Percentiles rank a stretch among this genome's conserved stretches.
phyloP scores from a whole-genome alignment of 2,888 invertebrate species.

The Diachrysia chrysitis region DNA sequence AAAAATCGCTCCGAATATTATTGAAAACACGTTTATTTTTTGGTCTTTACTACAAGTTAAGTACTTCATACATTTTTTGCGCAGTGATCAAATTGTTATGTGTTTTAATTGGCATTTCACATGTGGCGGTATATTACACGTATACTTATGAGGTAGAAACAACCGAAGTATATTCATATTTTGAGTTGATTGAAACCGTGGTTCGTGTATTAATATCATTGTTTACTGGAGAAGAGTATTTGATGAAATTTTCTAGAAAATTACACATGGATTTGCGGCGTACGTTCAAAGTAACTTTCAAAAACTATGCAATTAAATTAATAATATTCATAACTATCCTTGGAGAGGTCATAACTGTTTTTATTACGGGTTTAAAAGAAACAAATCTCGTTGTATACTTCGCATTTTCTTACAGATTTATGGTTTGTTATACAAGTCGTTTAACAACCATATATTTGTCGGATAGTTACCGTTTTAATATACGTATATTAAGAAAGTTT shows the following conservation, averaged over 20 bases:
- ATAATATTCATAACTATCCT: not conserved
- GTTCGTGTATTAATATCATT: not conserved
- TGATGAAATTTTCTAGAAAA: not conserved
- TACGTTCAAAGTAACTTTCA: not conserved
- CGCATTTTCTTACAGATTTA: not conserved
- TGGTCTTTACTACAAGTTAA: not conserved
- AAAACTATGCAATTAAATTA: not conserved
- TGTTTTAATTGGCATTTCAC: not conserved
- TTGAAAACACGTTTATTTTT: not conserved
- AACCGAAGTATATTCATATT: not conserved
- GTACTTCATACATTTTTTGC: not conserved
- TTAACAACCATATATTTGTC: not conserved
- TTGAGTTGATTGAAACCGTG: not conserved
- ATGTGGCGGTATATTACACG: not conserved
- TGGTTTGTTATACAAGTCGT: not conserved
- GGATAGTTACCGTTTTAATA: not conserved
- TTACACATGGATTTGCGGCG: not conserved
- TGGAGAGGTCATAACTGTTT: not conserved
- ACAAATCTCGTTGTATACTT: not conserved
- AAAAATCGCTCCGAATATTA: not conserved
- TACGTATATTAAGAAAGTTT: not conserved
- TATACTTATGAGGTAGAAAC: not conserved
- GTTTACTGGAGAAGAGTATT: not conserved
- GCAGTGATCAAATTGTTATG: not conserved
- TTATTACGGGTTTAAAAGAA: not conserved